Conservation (phyloP, 2,888 invertebrate genomes). For the Lamproptera curius region DNA sequence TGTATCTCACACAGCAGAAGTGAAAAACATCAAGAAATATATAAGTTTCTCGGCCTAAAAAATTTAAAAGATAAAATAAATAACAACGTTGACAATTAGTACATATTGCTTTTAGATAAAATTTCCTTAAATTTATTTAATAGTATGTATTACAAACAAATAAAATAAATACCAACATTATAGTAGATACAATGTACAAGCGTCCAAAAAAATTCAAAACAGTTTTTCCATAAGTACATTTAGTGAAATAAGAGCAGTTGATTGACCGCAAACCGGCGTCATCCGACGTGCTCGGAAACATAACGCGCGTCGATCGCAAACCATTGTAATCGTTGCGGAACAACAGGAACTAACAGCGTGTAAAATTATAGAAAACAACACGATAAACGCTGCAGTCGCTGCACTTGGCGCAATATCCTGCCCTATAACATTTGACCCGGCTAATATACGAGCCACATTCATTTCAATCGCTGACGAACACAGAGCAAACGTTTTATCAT, state of each 20-base stretch:
- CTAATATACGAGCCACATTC: conserved; percentile 30
- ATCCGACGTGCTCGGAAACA: conserved; percentile 42
- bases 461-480: conserved; percentile 28
- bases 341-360: conserved; percentile 38
- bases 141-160: background rate
- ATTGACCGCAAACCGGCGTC: conserved; percentile 38
- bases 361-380: conserved; percentile 47
- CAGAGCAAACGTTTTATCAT: conserved; percentile 33
- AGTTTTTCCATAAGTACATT: no score
- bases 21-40: no score
- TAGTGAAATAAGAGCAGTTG: conserved; percentile 27
- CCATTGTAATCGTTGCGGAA: conserved; percentile 50
- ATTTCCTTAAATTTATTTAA: no score
- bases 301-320: conserved; percentile 40
- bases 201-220: background rate
- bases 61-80: no score
- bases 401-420: conserved; percentile 50
- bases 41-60: no score
- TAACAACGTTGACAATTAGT: no score
- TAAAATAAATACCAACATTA: no score
- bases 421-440: conserved; percentile 30
- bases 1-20: no score
- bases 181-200: background rate
- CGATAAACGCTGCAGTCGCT: conserved; percentile 46
- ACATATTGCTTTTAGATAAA: no score